These are phyloP conservation scores for Eidolon dupreanum DNA, from an alignment of 2,797 vertebrate genomes.

Conservation along the genomic window DNA sequence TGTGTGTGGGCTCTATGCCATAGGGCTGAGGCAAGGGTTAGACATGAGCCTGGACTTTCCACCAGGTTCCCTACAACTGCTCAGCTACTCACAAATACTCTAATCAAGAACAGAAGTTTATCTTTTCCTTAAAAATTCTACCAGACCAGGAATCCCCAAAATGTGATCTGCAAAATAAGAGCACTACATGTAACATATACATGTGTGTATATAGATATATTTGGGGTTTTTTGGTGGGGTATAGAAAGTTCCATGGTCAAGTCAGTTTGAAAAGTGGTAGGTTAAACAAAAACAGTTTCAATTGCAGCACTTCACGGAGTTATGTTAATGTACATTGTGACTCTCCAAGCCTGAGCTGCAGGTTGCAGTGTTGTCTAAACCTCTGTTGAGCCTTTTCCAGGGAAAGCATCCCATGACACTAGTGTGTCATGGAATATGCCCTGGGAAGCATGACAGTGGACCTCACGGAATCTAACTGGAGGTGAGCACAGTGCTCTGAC, in stretches of 20 bases:
- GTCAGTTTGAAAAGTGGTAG: neutral
- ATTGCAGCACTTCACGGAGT: neutral
- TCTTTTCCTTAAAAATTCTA: neutral
- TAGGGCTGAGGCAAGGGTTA: neutral
- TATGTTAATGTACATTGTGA: neutral
- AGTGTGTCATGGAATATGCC: neutral
- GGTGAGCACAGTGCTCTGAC: neutral
- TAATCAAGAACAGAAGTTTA: neutral
- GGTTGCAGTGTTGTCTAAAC: neutral
- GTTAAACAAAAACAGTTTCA: neutral
- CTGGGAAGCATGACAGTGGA: neutral
- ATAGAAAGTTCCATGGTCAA: neutral
- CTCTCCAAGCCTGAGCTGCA: neutral
- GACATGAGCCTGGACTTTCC: neutral
- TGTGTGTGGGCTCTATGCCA: accelerated
- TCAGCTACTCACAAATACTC: neutral
- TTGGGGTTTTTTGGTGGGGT: neutral
- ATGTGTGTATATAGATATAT: no score
- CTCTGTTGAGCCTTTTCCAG: neutral
- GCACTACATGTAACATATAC: neutral
- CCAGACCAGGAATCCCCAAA: neutral
- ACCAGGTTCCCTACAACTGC: neutral
- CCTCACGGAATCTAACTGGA: neutral
- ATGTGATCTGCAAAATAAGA: neutral
- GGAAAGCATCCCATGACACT: neutral